Conservation (phyloP, 2,113 vertebrate species). For the Caloenas nicobarica region DNA sequence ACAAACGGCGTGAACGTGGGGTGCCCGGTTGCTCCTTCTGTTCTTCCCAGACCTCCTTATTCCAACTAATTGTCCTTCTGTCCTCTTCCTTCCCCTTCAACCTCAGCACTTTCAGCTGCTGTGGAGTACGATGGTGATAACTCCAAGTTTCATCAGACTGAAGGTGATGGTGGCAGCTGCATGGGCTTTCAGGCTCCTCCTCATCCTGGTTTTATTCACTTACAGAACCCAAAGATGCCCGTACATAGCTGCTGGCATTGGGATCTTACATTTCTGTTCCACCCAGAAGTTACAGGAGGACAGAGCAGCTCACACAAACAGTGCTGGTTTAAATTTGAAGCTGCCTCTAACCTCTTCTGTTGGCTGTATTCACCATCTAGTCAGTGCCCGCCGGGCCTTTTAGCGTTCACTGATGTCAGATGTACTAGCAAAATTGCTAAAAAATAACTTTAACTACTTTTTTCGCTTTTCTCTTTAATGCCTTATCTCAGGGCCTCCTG, state of each 20-base stretch:
- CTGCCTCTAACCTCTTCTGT: neutral
- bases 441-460: neutral
- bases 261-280: neutral
- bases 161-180: neutral
- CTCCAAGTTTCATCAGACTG: neutral
- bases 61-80: neutral
- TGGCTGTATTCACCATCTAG: neutral
- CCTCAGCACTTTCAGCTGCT: neutral
- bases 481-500: neutral
- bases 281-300: neutral
- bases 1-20: constrained; percentile 23
- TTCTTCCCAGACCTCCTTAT: constrained; percentile 10
- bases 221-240: neutral
- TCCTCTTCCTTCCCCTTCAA: neutral
- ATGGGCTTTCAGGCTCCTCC: neutral
- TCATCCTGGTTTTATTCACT: neutral
- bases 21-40: constrained; percentile 36
- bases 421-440: neutral
- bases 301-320: neutral
- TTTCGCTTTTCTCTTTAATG: neutral
- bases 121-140: neutral
- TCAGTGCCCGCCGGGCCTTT: neutral
- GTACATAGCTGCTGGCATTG: neutral
- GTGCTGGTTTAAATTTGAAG: neutral
- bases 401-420: neutral